Percentiles rank a stretch among this genome's conserved stretches.
phyloP scores from a whole-genome alignment of 1,140 invertebrate species.

The Antheraea pernyi region DNA sequence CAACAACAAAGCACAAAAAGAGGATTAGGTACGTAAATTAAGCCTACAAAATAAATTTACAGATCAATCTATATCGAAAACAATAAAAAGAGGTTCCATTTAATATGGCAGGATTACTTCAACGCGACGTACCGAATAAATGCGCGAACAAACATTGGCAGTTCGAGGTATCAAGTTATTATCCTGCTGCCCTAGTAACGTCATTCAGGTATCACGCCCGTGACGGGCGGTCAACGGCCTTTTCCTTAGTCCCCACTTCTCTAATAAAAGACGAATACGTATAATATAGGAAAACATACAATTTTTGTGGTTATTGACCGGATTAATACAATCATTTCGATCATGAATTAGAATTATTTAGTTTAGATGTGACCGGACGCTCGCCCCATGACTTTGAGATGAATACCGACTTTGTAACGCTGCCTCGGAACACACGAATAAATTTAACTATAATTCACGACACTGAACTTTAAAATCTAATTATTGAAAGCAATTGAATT shows the following conservation, averaged over 20 bases:
- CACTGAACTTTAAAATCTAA: no score
- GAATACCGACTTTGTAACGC: slow-evolving; percentile 32
- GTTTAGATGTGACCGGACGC: slow-evolving; percentile 25
- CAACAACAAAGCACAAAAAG: no score
- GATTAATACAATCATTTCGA: slow-evolving; percentile 29
- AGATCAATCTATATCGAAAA: no score
- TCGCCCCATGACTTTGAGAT: slow-evolving; percentile 46
- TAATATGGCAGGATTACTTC: not conserved
- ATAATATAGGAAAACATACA: slow-evolving; percentile 37
- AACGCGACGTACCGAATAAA: not conserved
- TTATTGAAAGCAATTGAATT: no score
- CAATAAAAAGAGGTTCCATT: not conserved
- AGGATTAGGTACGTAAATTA: no score
- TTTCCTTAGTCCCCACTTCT: not conserved
- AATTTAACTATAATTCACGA: not conserved
- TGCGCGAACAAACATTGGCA: not conserved
- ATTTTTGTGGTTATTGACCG: slow-evolving; percentile 34
- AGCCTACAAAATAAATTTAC: no score
- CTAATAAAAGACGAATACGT: slow-evolving; percentile 15
- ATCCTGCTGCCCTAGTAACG: slow-evolving; percentile 11
- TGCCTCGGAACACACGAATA: slow-evolving; percentile 14
- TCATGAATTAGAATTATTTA: slow-evolving; percentile 34
- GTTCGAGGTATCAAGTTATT: not conserved
- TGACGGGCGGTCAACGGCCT: slow-evolving; percentile 9
- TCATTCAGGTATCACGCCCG: not conserved